These are phyloP conservation scores for Tachysurus vachellii DNA, from an alignment of 2,113 vertebrate species.

Conservation along the genomic window DNA sequence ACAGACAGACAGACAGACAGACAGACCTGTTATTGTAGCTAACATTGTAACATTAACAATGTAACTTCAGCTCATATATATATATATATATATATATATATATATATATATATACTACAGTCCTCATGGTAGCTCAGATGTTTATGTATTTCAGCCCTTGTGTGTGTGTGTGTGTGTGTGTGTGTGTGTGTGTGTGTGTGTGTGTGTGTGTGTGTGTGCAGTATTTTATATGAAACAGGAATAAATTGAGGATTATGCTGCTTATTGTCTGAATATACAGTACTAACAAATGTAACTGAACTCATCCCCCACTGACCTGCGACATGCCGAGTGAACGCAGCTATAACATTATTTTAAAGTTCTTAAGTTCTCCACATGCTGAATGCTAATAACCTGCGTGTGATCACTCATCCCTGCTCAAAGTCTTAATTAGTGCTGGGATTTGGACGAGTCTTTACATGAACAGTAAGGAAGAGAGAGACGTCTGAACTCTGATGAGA, in stretches of 20 bases:
- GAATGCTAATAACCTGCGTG: slow-evolving; percentile 37
- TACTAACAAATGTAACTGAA: not conserved
- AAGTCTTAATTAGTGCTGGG: slow-evolving; percentile 46
- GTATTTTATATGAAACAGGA: not conserved
- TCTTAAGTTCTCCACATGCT: not conserved
- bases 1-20: not conserved
- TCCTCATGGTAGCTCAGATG: not conserved
- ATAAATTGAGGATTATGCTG: not conserved
- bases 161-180: no score
- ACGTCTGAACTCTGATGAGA: not conserved
- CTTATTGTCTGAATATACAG: not conserved
- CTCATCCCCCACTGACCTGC: not conserved
- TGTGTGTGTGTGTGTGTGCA: not conserved
- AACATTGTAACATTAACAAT: no score
- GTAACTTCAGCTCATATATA: not conserved
- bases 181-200: not conserved
- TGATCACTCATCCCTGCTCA: slow-evolving; percentile 43
- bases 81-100: no score
- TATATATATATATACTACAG: no score
- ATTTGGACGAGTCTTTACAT: slow-evolving; percentile 20
- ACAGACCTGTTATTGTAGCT: no score
- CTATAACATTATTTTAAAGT: not conserved
- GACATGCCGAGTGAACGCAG: not conserved
- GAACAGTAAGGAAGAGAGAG: not conserved
- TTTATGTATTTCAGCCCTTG: not conserved